phyloP scores from a whole-genome alignment of 2,888 invertebrate genomes.

The Agonopterix heracliana region DNA sequence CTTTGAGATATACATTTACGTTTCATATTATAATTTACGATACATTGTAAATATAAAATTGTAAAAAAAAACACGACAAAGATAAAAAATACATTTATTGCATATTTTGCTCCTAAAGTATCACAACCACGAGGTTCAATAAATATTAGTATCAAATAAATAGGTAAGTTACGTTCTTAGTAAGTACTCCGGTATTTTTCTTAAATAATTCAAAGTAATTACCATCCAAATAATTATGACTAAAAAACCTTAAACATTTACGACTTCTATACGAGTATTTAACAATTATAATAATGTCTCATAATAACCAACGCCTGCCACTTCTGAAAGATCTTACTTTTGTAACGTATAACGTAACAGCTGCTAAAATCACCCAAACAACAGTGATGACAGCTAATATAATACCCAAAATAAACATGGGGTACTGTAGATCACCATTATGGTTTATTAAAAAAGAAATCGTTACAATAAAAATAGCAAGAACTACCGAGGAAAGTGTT shows the following conservation, averaged over 20 bases:
- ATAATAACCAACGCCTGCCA: constrained; percentile 23
- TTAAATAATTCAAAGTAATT: background rate
- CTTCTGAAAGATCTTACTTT: constrained; percentile 43
- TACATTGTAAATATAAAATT: too few relatives aligned
- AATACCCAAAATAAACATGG: constrained; percentile 49
- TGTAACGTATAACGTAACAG: constrained; percentile 40
- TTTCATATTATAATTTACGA: too few relatives aligned
- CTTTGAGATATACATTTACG: too few relatives aligned
- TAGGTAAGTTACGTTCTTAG: background rate
- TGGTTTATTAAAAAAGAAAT: constrained; percentile 40
- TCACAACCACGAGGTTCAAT: background rate
- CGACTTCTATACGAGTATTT: too few relatives aligned
- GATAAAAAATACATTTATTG: too few relatives aligned
- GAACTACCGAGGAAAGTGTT: constrained; percentile 50
- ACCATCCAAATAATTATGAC: background rate
- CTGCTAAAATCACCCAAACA: constrained; percentile 49
- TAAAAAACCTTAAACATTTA: background rate
- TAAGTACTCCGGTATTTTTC: background rate
- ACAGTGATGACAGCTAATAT: constrained; percentile 39
- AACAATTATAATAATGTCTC: too few relatives aligned
- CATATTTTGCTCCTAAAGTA: background rate
- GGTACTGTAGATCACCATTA: constrained; percentile 43
- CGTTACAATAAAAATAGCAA: constrained; percentile 45
- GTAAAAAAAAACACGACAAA: too few relatives aligned
- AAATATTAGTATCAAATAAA: background rate